A percentile compares a stretch with the other conserved stretches of the same genome.
Conservation (phyloP, 2,113 vertebrate species). For the Siniperca knerii region DNA sequence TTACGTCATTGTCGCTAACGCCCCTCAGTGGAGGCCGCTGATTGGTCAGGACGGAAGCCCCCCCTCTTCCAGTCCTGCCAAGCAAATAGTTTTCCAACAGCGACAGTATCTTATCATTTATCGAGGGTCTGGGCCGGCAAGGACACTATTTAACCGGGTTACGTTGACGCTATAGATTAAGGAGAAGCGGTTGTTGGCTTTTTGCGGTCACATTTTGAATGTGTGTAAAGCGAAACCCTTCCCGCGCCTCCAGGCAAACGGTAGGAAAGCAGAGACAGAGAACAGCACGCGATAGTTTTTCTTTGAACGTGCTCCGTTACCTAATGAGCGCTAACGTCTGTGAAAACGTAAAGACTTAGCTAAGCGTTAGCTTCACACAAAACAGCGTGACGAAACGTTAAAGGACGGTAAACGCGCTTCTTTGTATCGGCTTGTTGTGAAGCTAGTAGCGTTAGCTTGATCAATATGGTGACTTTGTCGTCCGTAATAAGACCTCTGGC, state of each 20-base stretch:
- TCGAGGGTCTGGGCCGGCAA: neutral
- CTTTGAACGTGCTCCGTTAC: neutral
- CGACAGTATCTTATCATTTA: neutral
- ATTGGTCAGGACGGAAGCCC: slow-evolving; percentile 57
- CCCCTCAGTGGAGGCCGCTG: slow-evolving; percentile 67
- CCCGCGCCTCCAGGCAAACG: slow-evolving; percentile 21
- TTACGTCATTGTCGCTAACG: slow-evolving; percentile 28
- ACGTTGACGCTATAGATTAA: neutral
- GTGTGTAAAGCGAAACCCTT: neutral
- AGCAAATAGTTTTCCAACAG: neutral
- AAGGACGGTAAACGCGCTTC: accelerated
- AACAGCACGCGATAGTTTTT: neutral
- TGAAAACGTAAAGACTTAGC: neutral
- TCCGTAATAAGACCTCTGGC: slow-evolving; percentile 72
- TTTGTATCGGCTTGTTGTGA: neutral
- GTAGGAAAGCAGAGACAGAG: neutral
- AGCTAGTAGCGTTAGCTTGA: neutral
- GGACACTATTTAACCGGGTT: neutral
- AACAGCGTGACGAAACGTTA: too few species aligned
- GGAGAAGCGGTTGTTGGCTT: neutral
- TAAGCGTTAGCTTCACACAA: neutral
- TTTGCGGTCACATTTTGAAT: slow-evolving; percentile 1
- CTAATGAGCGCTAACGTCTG: neutral
- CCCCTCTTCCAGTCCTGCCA: neutral
- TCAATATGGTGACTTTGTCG: slow-evolving; percentile 76